Evolutionary conservation across 1,140 invertebrate species (phyloP).

Genomic region (Plodia interpunctella): DNA sequence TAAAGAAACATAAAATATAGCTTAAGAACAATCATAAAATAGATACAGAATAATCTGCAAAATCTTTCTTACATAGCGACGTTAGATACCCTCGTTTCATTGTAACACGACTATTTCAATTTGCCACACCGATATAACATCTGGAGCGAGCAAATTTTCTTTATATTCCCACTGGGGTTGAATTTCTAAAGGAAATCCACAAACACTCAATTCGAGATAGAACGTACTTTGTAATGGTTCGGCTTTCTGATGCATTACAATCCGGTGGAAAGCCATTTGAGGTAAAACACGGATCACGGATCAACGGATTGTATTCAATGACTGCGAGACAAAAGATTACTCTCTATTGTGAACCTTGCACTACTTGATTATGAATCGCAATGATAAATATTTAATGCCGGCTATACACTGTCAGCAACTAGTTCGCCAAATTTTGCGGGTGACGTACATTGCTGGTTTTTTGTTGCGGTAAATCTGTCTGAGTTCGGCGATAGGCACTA

Average conservation of each 20-base stretch:
- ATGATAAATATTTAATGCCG: no score
- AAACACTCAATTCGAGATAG: slow-evolving; percentile 7
- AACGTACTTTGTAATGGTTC: neutral
- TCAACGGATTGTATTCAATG: neutral
- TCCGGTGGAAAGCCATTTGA: neutral
- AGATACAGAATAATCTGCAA: no score
- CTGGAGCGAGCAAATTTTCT: slow-evolving; percentile 2
- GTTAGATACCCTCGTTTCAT: neutral
- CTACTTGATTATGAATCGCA: no score
- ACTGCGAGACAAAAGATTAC: neutral
- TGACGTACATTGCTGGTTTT: no score
- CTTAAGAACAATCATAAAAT: no score
- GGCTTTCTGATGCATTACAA: slow-evolving; percentile 6
- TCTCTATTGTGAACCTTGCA: neutral
- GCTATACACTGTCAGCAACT: no score
- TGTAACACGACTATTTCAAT: slow-evolving; percentile 4
- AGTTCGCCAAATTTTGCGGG: no score
- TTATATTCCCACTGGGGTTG: neutral
- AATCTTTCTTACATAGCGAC: neutral
- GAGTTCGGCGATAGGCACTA: no score
- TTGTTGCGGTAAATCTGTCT: no score
- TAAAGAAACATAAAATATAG: no score
- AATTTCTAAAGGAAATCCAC: slow-evolving; percentile 7
- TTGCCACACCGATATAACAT: neutral
- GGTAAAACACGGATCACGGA: neutral